Base-by-base conservation (phyloP, 2,113 vertebrate genomes). In the Orycteropus afer region DNA sequence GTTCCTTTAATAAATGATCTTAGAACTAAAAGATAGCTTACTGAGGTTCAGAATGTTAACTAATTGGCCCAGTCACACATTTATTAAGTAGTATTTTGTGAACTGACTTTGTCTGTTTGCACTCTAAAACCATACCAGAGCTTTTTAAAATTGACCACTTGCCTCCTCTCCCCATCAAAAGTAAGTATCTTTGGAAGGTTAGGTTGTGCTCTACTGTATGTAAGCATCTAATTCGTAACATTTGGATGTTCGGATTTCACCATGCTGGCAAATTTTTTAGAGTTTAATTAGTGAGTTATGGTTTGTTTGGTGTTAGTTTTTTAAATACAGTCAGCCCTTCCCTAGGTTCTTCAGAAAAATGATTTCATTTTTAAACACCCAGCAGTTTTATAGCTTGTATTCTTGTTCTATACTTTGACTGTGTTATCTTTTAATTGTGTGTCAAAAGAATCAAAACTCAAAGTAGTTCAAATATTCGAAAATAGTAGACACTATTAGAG, bases 61-160 rank as follows among this genome's bases (percentile, higher is more conserved):
- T 32, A 8, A 13, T 76, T 84, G 65, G 69, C 42, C 9, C 55
- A 65, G 32, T 83, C 51, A 25, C 13, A 10, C 12, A 1, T 89
- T 74, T 74, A 63, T 92, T 65, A 86, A 83, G 42, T 29, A 22
- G 86, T 57, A 11, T 81, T 88, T 63, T 90, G 55, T 71, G 55
- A 51, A 22, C 45, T 34, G 69, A 40, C 34, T 37, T 45, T 86
- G 20, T 81, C 7, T 71, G 22, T 45, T 80, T 55, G 32, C 5
- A 23, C 37, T 59, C 45, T 87, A 61, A 92, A 94, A 37, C 27
- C n/a, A 65, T 45, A 29, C 53, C 18, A 57, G 71, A 51, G 12
- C 80, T 32, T 80, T 49, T 65, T 8, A 73, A 83, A 42, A 63
- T 67, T 86, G 49, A 25, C 34, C 17, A 4, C 25, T 47, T 47